These are phyloP conservation scores for Euclidia mi DNA, from an alignment of 2,888 invertebrate species.

Conservation along the genomic window DNA sequence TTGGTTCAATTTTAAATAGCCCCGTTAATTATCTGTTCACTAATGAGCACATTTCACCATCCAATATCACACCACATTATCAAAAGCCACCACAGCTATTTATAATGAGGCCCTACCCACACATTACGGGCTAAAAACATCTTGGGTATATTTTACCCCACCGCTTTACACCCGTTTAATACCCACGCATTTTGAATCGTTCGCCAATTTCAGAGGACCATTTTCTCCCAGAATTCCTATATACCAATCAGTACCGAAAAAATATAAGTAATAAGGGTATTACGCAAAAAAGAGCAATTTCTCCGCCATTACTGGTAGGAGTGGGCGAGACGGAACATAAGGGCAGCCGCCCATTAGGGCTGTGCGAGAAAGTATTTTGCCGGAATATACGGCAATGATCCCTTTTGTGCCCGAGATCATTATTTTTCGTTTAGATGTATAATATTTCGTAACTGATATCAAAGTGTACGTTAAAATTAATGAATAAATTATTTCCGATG, in stretches of 20 bases:
- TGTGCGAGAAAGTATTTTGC: slow-evolving; percentile 4
- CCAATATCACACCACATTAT: too few species aligned
- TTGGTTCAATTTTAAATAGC: too few species aligned
- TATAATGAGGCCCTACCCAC: slow-evolving; percentile 36
- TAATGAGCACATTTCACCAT: not conserved
- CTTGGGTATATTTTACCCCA: slow-evolving; percentile 25
- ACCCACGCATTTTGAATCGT: slow-evolving; percentile 19
- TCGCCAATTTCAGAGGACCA: slow-evolving; percentile 2
- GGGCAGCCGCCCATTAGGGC: slow-evolving; percentile 5
- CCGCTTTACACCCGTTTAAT: slow-evolving; percentile 13
- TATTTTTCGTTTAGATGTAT: too few species aligned
- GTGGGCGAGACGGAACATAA: slow-evolving; percentile 5
- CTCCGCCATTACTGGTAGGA: slow-evolving; percentile 32
- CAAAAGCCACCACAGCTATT: slow-evolving; percentile 20
- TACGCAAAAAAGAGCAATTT: slow-evolving; percentile 38
- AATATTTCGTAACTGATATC: too few species aligned
- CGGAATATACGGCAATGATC: not conserved
- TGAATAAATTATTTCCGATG: too few species aligned
- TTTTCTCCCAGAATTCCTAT: slow-evolving; percentile 4
- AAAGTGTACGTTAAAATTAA: too few species aligned
- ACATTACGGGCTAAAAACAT: slow-evolving; percentile 20
- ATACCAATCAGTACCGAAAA: slow-evolving; percentile 21
- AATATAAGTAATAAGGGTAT: slow-evolving; percentile 39
- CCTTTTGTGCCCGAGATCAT: too few species aligned
- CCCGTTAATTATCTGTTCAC: too few species aligned